Evolutionary conservation across 1,140 invertebrate species (phyloP).

Genomic region (Zelostemma sp.): DNA sequence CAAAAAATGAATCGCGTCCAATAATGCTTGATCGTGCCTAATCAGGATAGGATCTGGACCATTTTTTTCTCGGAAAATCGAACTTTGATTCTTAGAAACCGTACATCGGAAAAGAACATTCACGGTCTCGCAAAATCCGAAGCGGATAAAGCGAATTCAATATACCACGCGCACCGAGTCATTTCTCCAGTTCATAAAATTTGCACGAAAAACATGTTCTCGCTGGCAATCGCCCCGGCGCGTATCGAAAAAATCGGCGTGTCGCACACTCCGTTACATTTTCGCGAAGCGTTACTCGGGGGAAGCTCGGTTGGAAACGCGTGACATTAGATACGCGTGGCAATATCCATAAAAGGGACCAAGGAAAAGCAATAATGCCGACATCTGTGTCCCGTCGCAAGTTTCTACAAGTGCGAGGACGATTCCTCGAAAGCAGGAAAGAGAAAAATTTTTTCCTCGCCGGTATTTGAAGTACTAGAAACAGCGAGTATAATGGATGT

Average conservation of each 20-base stretch:
- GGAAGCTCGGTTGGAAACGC: slow-evolving; percentile 41
- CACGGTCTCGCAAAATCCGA: no score
- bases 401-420: slow-evolving; percentile 34
- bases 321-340: slow-evolving; percentile 50
- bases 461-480: slow-evolving; percentile 23
- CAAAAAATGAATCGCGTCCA: no score
- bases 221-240: no score
- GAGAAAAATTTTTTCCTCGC: slow-evolving; percentile 28
- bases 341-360: slow-evolving; percentile 68
- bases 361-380: slow-evolving; percentile 64
- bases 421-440: slow-evolving; percentile 34
- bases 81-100: no score
- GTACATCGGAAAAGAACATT: no score
- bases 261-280: slow-evolving; percentile 36
- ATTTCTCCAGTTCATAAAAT: no score
- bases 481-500: slow-evolving; percentile 28
- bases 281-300: slow-evolving; percentile 37
- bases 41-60: no score
- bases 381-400: slow-evolving; percentile 59
- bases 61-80: no score
- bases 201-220: slow-evolving; percentile 2
- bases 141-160: no score
- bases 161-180: no score
- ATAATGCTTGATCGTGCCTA: no score
- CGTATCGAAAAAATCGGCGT: slow-evolving; percentile 25